phyloP scores from a whole-genome alignment of 2,113 vertebrate species.

The Melanerpes aurifrons region DNA sequence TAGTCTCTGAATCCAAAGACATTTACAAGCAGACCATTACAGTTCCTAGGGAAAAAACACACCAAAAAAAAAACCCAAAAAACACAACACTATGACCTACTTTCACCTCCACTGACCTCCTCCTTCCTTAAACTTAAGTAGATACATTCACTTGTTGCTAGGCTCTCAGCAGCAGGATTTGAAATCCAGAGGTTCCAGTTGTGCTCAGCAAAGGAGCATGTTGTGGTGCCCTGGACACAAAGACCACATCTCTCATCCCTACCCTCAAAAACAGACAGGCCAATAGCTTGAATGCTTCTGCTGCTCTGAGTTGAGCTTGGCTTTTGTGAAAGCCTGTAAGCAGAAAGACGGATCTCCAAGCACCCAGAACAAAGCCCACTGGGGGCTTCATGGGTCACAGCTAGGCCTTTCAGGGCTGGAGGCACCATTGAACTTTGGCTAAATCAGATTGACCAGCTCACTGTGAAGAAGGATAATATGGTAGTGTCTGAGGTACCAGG shows the following conservation, averaged over 20 bases:
- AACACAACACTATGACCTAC: slow-evolving; percentile 12
- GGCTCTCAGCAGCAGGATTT: slow-evolving; percentile 28
- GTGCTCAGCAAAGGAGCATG: not conserved
- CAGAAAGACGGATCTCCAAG: not conserved
- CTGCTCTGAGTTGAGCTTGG: slow-evolving; percentile 20
- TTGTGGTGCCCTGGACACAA: not conserved
- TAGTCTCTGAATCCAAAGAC: not conserved
- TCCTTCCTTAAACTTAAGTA: slow-evolving; percentile 24
- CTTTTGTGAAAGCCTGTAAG: slow-evolving; percentile 6
- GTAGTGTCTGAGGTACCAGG: not conserved
- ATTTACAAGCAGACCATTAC: not conserved
- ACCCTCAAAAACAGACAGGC: not conserved
- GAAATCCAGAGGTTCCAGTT: slow-evolving; percentile 12
- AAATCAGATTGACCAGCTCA: not conserved
- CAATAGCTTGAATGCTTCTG: slow-evolving; percentile 19
- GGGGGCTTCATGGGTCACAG: slow-evolving; percentile 4
- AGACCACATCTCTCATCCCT: not conserved
- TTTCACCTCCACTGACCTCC: slow-evolving; percentile 22
- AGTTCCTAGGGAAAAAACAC: slow-evolving; percentile 40
- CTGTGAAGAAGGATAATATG: not conserved
- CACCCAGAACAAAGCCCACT: slow-evolving; percentile 4
- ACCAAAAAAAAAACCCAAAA: not conserved
- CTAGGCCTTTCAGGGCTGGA: not conserved
- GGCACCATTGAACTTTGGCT: not conserved
- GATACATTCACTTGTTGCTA: slow-evolving; percentile 30